Conservation (phyloP, 2,797 vertebrate species). For the Denticeps clupeoides region DNA sequence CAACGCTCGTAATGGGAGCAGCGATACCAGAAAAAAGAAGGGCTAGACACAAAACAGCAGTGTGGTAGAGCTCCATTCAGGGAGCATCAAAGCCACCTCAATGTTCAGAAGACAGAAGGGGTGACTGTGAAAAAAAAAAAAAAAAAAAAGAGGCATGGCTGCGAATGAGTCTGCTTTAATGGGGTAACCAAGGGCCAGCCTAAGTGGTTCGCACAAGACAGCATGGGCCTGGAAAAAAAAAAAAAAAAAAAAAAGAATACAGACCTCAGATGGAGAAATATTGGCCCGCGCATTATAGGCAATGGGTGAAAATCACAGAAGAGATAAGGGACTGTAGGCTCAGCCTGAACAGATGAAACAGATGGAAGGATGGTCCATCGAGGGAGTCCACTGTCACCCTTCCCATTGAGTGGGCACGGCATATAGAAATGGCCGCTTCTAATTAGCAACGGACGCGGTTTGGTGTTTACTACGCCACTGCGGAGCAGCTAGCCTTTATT, state of each 20-base stretch:
- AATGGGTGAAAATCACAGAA: no score
- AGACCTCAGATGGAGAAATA: no score
- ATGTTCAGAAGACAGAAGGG: background rate
- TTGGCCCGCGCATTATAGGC: no score
- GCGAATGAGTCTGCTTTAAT: background rate
- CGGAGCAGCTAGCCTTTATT: no score
- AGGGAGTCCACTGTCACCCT: background rate
- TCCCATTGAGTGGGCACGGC: no score
- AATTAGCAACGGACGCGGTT: no score
- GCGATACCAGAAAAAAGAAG: constrained; percentile 18
- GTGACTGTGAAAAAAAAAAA: background rate
- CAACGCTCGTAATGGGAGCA: constrained; percentile 20
- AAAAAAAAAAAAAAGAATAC: background rate
- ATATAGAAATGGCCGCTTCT: no score
- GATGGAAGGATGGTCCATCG: background rate
- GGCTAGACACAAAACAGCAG: constrained; percentile 21
- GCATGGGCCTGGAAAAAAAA: background rate
- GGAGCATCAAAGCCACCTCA: constrained; percentile 15
- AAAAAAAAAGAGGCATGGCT: background rate
- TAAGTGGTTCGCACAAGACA: background rate
- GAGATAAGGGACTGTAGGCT: background rate
- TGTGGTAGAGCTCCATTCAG: constrained; percentile 24
- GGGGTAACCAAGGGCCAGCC: background rate
- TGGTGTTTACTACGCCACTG: no score
- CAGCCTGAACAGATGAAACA: background rate